These are phyloP conservation scores for Stenopsyche tienmushanensis DNA, from an alignment of 1,140 invertebrate species.

Conservation along the genomic window DNA sequence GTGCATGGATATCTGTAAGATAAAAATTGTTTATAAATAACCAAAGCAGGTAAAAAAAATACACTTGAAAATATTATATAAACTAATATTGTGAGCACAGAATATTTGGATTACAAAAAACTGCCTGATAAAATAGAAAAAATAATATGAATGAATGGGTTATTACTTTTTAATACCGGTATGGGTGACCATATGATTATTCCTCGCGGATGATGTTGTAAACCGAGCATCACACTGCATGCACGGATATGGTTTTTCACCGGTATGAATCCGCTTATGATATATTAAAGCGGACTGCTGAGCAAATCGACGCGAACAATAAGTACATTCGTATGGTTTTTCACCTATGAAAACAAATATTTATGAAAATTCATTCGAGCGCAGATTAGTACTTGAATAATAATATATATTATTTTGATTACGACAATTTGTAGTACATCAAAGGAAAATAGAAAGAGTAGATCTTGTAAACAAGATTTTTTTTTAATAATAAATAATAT, in stretches of 20 bases:
- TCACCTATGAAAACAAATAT: constrained; percentile 54
- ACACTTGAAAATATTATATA: neutral
- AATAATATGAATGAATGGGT: neutral
- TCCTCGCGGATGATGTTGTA: constrained; percentile 54
- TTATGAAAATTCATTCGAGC: neutral
- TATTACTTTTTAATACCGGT: constrained; percentile 52
- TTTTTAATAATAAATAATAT: too few species aligned
- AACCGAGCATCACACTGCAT: constrained; percentile 57
- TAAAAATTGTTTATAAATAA: constrained; percentile 1
- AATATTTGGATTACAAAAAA: neutral
- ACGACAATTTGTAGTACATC: too few species aligned
- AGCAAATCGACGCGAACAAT: constrained; percentile 64
- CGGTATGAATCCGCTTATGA: constrained; percentile 67
- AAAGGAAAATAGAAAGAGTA: too few species aligned
- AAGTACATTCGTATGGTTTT: constrained; percentile 63
- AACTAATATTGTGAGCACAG: neutral
- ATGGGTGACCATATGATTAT: constrained; percentile 54
- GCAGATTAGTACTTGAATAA: neutral
- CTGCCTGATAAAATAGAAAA: neutral
- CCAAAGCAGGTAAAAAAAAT: too few species aligned
- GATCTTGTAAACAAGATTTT: too few species aligned
- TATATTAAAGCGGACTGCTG: constrained; percentile 66
- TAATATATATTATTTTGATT: neutral
- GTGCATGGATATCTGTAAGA: constrained; percentile 49
- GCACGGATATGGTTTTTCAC: constrained; percentile 67